These are phyloP conservation scores for Sylvia borin DNA, from an alignment of 2,797 vertebrate species.

Conservation along the genomic window DNA sequence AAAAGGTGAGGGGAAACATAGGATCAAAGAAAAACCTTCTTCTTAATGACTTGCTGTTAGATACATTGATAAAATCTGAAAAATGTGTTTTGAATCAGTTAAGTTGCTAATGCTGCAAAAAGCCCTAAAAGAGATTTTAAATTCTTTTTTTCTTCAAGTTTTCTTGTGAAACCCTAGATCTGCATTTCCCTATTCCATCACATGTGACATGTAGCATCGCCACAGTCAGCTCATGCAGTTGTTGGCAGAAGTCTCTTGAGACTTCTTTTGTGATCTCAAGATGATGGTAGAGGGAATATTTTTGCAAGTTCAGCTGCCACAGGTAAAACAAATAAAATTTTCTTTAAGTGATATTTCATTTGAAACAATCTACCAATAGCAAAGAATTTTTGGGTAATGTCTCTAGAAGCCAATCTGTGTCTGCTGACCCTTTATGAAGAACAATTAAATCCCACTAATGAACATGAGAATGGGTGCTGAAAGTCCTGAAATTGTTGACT, in stretches of 20 bases:
- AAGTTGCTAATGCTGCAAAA: neutral
- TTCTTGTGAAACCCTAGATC: slow-evolving; percentile 17
- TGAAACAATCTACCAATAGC: neutral
- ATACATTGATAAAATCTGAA: neutral
- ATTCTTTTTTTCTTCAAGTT: neutral
- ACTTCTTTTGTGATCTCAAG: slow-evolving; percentile 27
- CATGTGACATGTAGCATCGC: neutral
- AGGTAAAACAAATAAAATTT: slow-evolving; percentile 47
- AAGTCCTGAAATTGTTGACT: neutral
- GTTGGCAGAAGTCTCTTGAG: slow-evolving; percentile 10
- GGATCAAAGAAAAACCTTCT: neutral
- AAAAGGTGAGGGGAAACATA: neutral
- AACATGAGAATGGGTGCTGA: neutral
- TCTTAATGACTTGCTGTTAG: neutral
- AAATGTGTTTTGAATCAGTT: neutral
- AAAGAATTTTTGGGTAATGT: slow-evolving; percentile 22
- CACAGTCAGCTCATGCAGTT: slow-evolving; percentile 51
- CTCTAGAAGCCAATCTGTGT: neutral
- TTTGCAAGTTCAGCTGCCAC: slow-evolving; percentile 20
- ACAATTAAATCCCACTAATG: neutral
- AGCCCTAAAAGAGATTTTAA: neutral
- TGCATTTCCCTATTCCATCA: slow-evolving; percentile 8
- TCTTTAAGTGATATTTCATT: slow-evolving; percentile 34
- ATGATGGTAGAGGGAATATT: slow-evolving; percentile 19
- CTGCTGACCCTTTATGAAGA: neutral